Conservation (phyloP, 2,797 vertebrate species). For the Mormyrus proboscirostris region DNA sequence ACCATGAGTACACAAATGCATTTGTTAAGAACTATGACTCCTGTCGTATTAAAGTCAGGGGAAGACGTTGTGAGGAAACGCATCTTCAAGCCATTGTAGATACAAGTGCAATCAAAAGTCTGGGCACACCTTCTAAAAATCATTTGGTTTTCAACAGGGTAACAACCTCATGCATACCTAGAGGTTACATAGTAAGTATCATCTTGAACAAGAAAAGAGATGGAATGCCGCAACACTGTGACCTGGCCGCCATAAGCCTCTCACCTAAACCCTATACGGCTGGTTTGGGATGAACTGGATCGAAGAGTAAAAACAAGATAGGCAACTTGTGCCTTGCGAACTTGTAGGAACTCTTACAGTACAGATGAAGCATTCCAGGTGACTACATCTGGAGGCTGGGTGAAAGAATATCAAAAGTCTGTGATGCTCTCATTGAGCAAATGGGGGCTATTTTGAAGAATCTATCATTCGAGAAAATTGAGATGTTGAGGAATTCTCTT, state of each 20-base stretch:
- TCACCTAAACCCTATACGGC: background rate
- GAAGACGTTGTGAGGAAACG: background rate
- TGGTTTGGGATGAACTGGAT: background rate
- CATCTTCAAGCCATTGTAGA: conserved; percentile 10
- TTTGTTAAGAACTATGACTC: background rate
- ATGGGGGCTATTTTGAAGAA: background rate
- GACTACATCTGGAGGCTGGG: background rate
- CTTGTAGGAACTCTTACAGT: background rate
- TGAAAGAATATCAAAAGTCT: background rate
- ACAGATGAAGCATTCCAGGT: background rate
- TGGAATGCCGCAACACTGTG: background rate
- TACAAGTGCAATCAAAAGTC: background rate
- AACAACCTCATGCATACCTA: background rate
- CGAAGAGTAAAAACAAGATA: background rate
- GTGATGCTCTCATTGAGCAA: background rate
- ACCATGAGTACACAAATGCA: background rate
- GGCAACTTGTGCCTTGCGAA: background rate
- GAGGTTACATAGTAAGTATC: background rate
- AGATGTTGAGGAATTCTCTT: background rate
- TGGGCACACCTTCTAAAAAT: background rate
- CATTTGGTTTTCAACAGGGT: background rate
- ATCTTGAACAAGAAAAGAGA: background rate
- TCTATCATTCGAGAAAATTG: background rate
- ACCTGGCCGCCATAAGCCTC: background rate
- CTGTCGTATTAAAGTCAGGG: background rate